Percentiles rank a stretch among this genome's conserved stretches.
These are phyloP conservation scores for Hydrotaea diabolus DNA, from an alignment of 2,888 invertebrate genomes.

Conservation along the genomic window DNA sequence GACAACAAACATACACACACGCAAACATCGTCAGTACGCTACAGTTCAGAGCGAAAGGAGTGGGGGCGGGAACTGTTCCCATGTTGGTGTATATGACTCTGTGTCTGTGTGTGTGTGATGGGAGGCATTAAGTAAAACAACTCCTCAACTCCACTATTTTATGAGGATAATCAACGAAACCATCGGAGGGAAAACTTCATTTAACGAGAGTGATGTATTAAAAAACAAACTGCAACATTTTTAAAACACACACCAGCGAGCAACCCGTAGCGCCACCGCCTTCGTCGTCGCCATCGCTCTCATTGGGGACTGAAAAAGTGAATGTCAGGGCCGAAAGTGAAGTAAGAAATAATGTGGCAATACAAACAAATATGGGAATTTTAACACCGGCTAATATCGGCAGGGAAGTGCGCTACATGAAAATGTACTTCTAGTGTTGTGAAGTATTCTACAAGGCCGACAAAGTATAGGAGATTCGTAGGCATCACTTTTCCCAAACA, in stretches of 20 bases:
- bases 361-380: background rate
- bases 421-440: background rate
- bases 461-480: too few relatives aligned
- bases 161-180: slow-evolving; percentile 53
- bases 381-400: background rate
- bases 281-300: background rate
- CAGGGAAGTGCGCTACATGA: background rate
- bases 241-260: background rate
- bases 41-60: background rate
- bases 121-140: slow-evolving; percentile 39
- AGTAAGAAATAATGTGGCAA: slow-evolving; percentile 24
- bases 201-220: slow-evolving; percentile 37
- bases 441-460: too few relatives aligned
- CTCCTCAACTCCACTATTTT: slow-evolving; percentile 39
- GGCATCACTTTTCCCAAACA: too few relatives aligned
- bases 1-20: background rate
- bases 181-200: slow-evolving; percentile 46
- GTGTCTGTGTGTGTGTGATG: background rate
- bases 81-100: background rate
- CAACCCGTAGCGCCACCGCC: background rate
- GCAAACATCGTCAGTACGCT: background rate
- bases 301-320: background rate
- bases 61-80: background rate
- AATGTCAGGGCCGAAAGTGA: slow-evolving; percentile 50
- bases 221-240: slow-evolving; percentile 32